Evolutionary conservation across 2,113 vertebrate species (phyloP), one percentile per base, ranked within the genome.

Genomic region (Epinephelus fuscoguttatus): DNA sequence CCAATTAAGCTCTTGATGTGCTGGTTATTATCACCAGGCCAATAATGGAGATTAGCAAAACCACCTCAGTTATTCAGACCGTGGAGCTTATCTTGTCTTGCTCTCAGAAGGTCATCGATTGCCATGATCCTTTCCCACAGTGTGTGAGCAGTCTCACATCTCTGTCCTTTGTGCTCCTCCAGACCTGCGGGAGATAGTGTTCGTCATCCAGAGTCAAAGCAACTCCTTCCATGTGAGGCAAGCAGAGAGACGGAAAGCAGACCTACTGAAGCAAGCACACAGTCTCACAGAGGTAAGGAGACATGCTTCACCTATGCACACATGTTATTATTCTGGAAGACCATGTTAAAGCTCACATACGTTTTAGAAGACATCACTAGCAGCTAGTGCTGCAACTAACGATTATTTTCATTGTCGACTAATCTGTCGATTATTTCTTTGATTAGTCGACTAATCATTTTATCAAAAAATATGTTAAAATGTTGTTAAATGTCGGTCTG

Each of bases 171-270:
- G 77, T 93, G 70, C 85, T 80, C 40, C 55, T 69, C 60, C 86
- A 99, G 98, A 97, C 88, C 91, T 98, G 90, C 95, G 93, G 92
- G 96, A 95, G 93, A 96, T 98, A 86, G 95, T 98, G 56, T 98
- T 99, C 94, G 87, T 99, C 92, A 97, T 99, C 95, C 98, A 98
- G 94, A 99, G 98, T 93, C 98, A 99, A 88, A 97, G 96, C 87
- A 97, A 98, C 94, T 95, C 96, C 85, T 98, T 97, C 94, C 98
- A 99, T 85, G 96, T 92, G 80, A 96, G 93, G 85, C 96, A 93
- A 94, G 98, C 98, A 9, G 95, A 97, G 75, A 95, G 95, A 60
- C 94, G 94, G 80, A 96, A 94, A 92, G 91, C 88, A 61, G 94
- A 93, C 89, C 95, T 99, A 89, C 94, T 98, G 67, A 88, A 94